A percentile compares a stretch with the other conserved stretches of the same genome.
Conservation (phyloP, 2,113 vertebrate species). For the Phylloscopus trochilus region DNA sequence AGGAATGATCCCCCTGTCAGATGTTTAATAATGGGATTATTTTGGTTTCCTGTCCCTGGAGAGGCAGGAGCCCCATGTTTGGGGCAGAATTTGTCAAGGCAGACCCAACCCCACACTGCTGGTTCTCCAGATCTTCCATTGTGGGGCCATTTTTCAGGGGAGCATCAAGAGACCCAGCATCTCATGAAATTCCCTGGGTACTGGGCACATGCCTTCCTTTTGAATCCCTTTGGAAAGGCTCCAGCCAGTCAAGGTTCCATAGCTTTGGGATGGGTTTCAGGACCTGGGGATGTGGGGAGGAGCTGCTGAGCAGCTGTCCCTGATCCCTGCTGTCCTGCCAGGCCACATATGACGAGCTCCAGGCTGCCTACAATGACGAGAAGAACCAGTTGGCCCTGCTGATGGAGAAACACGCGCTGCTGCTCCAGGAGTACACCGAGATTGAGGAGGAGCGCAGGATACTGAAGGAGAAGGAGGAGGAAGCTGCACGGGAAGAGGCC, state of each 20-base stretch:
- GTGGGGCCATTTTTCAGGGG: background rate
- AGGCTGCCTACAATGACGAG: slow-evolving; percentile 61
- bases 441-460: slow-evolving; percentile 74
- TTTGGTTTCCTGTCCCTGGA: background rate
- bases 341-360: slow-evolving; percentile 73
- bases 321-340: slow-evolving; percentile 23
- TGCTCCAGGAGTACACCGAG: slow-evolving; percentile 75
- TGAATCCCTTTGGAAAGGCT: background rate
- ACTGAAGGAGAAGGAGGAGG: slow-evolving; percentile 57
- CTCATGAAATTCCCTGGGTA: background rate
- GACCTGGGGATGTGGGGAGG: background rate
- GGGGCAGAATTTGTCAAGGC: background rate
- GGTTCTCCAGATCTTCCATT: background rate
- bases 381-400: slow-evolving; percentile 71
- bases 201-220: background rate
- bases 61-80: background rate
- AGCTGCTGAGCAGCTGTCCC: background rate
- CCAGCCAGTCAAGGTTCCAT: fast-evolving
- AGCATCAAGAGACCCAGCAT: background rate
- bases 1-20: background rate
- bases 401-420: slow-evolving; percentile 51
- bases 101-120: background rate
- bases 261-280: background rate
- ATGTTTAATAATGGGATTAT: background rate
- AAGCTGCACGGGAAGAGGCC: slow-evolving; percentile 67